Conservation (phyloP, 2,888 invertebrate genomes). For the Tiliacea citrago region DNA sequence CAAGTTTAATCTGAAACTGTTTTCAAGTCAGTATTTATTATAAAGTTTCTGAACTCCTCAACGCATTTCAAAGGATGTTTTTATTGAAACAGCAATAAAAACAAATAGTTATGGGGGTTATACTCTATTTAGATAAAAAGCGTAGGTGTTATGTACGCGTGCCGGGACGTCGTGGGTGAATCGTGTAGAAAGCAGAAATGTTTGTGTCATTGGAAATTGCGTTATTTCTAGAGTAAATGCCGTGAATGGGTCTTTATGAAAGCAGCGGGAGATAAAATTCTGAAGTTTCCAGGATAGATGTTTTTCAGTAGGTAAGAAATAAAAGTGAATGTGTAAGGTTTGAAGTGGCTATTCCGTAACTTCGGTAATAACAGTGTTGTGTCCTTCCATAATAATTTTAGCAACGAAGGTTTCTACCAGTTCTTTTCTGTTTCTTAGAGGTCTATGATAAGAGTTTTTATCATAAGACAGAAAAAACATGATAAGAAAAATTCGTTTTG, state of each 20-base stretch:
- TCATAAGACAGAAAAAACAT: background rate
- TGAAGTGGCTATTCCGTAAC: background rate
- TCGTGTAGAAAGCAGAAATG: background rate
- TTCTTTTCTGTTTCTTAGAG: background rate
- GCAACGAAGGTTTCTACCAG: background rate
- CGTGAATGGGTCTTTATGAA: background rate
- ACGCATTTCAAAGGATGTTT: background rate
- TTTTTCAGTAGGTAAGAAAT: background rate
- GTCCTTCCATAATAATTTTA: background rate
- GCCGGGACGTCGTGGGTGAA: background rate
- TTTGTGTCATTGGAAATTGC: conserved; percentile 2
- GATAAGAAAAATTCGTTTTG: no score
- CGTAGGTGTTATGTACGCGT: conserved; percentile 10
- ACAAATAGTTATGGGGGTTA: conserved; percentile 1
- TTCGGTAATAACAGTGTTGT: no score
- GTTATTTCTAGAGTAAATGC: background rate
- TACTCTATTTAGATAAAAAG: background rate
- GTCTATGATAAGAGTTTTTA: background rate
- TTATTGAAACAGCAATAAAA: conserved; percentile 14
- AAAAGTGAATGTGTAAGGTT: background rate
- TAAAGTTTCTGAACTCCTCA: background rate
- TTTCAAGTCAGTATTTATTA: conserved; percentile 3
- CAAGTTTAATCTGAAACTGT: background rate
- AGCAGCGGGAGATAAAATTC: background rate
- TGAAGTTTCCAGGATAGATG: background rate